phyloP scores from a whole-genome alignment of 2,113 vertebrate genomes.

The Herpetotheres cachinnans region DNA sequence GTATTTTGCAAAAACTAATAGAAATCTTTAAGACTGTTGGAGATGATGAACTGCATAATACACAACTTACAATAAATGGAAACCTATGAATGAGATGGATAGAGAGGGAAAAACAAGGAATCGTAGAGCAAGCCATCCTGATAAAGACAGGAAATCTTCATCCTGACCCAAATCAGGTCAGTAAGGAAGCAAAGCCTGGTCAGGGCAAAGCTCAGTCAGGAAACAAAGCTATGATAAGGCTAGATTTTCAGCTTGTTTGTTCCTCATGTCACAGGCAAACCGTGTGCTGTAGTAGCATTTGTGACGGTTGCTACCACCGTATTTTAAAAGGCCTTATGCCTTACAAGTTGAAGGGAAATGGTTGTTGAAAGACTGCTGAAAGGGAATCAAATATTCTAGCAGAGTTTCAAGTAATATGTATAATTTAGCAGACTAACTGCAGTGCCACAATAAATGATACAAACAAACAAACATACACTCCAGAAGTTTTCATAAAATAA shows the following conservation, averaged over 20 bases:
- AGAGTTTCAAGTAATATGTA: background rate
- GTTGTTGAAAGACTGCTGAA: background rate
- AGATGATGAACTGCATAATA: background rate
- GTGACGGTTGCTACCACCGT: background rate
- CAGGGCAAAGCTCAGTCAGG: background rate
- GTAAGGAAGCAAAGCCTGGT: background rate
- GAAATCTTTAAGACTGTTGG: background rate
- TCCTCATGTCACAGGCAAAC: background rate
- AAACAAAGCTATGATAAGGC: background rate
- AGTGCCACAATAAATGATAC: background rate
- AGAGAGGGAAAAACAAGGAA: background rate
- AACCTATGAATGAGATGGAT: background rate
- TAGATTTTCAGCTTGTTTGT: background rate
- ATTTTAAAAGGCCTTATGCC: background rate
- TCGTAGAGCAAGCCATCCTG: background rate
- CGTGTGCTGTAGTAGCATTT: background rate
- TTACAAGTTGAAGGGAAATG: background rate
- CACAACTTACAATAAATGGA: background rate
- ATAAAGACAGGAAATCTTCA: background rate
- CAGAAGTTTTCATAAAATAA: background rate
- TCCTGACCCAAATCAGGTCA: background rate
- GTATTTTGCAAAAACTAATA: background rate
- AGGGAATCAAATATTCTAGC: background rate
- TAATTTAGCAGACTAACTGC: background rate
- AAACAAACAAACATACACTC: background rate